Evolutionary conservation across 2,888 invertebrate species (phyloP).

Genomic region (Spisula solida): DNA sequence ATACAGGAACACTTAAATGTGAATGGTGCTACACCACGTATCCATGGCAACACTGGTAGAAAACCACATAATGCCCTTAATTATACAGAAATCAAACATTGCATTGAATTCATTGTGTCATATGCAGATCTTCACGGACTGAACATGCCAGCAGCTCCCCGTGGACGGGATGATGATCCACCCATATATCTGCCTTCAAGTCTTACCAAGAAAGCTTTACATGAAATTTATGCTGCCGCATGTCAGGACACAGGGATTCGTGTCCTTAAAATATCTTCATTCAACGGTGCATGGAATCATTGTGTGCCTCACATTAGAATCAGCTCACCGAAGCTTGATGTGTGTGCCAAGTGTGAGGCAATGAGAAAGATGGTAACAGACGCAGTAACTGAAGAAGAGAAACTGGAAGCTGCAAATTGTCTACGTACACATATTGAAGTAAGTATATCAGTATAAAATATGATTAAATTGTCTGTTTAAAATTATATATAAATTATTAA

Average conservation of each 20-base stretch:
- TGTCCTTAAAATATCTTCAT: background rate
- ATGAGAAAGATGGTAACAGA: no score
- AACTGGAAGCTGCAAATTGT: no score
- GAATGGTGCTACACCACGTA: constrained; percentile 18
- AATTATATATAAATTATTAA: no score
- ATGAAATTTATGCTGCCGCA: no score
- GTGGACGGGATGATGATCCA: constrained; percentile 18
- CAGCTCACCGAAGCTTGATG: background rate
- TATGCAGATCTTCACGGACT: background rate
- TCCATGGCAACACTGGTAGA: constrained; percentile 42
- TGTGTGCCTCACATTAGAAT: background rate
- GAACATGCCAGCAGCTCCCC: constrained; percentile 31
- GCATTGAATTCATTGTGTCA: background rate
- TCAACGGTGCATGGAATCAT: background rate
- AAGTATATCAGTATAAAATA: no score
- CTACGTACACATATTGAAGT: no score
- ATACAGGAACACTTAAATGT: constrained; percentile 19
- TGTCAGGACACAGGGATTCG: no score
- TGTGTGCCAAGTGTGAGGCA: background rate
- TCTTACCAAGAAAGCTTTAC: no score
- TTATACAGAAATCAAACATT: constrained; percentile 18
- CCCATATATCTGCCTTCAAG: background rate
- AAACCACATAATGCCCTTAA: constrained; percentile 23
- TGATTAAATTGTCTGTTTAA: no score
- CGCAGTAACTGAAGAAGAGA: no score